Base-by-base conservation (phyloP, 2,113 vertebrate species). In the Aspiorhynchus laticeps region DNA sequence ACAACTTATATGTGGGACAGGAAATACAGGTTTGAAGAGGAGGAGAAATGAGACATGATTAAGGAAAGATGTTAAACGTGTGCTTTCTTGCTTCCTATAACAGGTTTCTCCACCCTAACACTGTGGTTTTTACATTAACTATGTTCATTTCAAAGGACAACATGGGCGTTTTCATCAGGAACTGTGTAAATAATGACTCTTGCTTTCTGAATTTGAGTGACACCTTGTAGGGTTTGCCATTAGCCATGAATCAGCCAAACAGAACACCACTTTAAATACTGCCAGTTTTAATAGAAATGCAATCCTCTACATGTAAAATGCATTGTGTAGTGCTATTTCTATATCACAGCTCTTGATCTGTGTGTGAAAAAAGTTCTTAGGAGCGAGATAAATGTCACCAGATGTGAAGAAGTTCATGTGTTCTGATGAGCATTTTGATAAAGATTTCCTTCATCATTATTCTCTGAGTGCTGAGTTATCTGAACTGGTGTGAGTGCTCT, bases 1-100 rank as follows among this genome's bases (percentile, higher is more conserved):
- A 21, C 8, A 63, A 82, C 79, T 79, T 79, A 43, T 87, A 67
- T 48, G 56, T 31, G 33, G 74, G 85, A 93, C 94, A 91, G 91
- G 95, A 93, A 90, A 81, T 92, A 93, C 95, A 89, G 94, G 95
- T 95, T 94, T 88, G 2, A 80, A 79, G 83, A 88, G 87, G 90
- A 33, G 90, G 90, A 90, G 87, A 90, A 86, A n/a, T 65, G 87
- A 71, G 56, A 63, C 41, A 84, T 21, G 77, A 83, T 15, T 75
- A 53, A 84, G 77, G 78, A 73, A 80, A 48, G 48, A 78, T 48
- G 61, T 84, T 48, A 65, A 28, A 63, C 81, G 10, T 31, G 80
- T 86, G 43, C 33, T 86, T 67, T 83, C 79, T 84, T 71, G 82
- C 67, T 77, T 81, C 41, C 21, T 88, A 48, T 71, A 83, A 65